phyloP scores from a whole-genome alignment of 2,113 vertebrate species.

The Paradisaea rubra region DNA sequence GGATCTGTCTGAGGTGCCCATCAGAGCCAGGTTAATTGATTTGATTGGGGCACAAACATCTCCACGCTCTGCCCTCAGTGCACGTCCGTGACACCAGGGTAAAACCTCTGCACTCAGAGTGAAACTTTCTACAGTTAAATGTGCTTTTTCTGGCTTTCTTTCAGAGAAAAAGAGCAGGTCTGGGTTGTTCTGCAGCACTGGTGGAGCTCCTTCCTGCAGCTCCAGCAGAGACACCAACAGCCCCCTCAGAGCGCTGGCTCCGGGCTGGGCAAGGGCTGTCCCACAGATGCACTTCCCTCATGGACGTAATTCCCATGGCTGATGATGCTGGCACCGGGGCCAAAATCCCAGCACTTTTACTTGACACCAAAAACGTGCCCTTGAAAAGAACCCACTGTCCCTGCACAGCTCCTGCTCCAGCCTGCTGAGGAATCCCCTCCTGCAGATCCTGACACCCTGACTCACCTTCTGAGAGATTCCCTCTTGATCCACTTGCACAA shows the following conservation, averaged over 20 bases:
- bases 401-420: not conserved
- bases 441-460: not conserved
- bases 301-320: not conserved
- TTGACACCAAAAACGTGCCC: not conserved
- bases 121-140: not conserved
- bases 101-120: not conserved
- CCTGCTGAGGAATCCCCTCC: not conserved
- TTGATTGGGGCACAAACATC: not conserved
- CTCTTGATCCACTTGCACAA: not conserved
- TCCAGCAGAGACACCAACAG: not conserved
- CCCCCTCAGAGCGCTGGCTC: accelerated
- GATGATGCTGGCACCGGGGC: accelerated
- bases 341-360: not conserved
- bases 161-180: not conserved
- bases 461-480: accelerated
- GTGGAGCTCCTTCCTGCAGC: not conserved
- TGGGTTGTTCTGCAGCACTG: not conserved
- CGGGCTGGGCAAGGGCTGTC: not conserved
- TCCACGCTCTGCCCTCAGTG: not conserved
- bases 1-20: not conserved
- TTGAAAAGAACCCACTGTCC: not conserved
- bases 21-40: not conserved
- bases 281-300: accelerated
- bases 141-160: not conserved
- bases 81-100: accelerated